Base-by-base conservation (phyloP, 2,888 invertebrate species). In the Pemphredon lugubris region DNA sequence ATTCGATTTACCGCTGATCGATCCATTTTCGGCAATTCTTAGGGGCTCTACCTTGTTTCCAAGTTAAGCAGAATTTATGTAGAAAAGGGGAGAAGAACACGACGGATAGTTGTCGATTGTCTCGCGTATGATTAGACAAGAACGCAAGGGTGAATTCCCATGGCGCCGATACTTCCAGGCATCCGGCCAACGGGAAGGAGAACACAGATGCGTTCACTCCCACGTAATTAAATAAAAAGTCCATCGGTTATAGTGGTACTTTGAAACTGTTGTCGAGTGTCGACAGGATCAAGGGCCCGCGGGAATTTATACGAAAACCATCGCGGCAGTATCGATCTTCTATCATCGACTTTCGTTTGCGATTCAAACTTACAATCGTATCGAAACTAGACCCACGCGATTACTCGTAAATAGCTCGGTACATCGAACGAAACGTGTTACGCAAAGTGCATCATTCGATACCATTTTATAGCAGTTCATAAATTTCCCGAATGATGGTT, bases 141-240 rank as follows among this genome's bases (percentile, higher is more conserved):
- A 42, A 60, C 50, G 40, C 39, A 53, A 59, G 71, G 68, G 72
- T 30, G 69, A 69, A 79, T 77, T 48, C 66, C 77, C 74, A 60
- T 44, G 75, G 57, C 59, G 40, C 48, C 71, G 60, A 61, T 77
- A 74, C 53, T 71, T 70, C 53, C 57, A 54, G 47, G 50, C 67
- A 57, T 48, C 65, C 30, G 20, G 54, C 51, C 40, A 40, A 44
- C 47, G 42, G 54, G 57, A 77, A 67, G 65, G 51, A 53, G 73
- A 76, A 73, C 81, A 77, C 85, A 85, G 85, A 85, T 85, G 85
- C 73, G 79, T 76, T 54, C 60, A 50, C 60, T 65, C n/a, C 50
- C 53, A 37, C 75, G 73, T 85, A 84, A 85, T 85, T 85, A 80
- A 83, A 85, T 85, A 83, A 81, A 83, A 85, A 79, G 77, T 81